A percentile compares a stretch with the other conserved stretches of the same genome.
These are phyloP conservation scores for Dynastes grantii DNA, from an alignment of 2,888 invertebrate genomes.

Conservation along the genomic window DNA sequence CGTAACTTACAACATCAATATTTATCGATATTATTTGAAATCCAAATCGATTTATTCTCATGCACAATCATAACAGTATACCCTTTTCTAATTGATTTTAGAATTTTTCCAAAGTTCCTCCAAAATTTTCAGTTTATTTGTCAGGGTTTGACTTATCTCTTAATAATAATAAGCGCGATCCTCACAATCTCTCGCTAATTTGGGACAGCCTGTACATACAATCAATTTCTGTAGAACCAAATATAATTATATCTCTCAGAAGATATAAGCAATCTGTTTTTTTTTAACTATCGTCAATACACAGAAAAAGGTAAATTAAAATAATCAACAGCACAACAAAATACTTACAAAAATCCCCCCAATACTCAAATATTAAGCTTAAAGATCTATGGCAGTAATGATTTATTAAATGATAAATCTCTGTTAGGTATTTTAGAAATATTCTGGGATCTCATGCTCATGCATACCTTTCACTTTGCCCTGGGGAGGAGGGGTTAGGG, in stretches of 20 bases:
- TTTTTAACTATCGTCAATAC: background rate
- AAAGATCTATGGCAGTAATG: background rate
- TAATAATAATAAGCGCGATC: too few species aligned
- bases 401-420: background rate
- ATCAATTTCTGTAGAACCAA: too few species aligned
- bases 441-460: conserved; percentile 53
- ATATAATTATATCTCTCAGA: too few species aligned
- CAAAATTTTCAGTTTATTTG: too few species aligned
- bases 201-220: too few species aligned
- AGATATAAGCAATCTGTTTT: too few species aligned
- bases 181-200: too few species aligned
- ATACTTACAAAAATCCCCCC: conserved; percentile 41
- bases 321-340: conserved; percentile 14
- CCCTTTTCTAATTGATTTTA: too few species aligned
- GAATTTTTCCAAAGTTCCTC: too few species aligned
- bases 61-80: background rate
- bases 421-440: conserved; percentile 12
- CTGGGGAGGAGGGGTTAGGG: conserved; percentile 67
- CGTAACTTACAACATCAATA: background rate
- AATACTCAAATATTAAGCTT: conserved; percentile 34
- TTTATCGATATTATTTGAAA: background rate
- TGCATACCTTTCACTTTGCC: conserved; percentile 68
- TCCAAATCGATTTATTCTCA: background rate
- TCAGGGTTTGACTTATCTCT: too few species aligned
- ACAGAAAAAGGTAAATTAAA: background rate